Evolutionary conservation across 2,888 invertebrate species (phyloP).

Genomic region (Candidula unifasciata): DNA sequence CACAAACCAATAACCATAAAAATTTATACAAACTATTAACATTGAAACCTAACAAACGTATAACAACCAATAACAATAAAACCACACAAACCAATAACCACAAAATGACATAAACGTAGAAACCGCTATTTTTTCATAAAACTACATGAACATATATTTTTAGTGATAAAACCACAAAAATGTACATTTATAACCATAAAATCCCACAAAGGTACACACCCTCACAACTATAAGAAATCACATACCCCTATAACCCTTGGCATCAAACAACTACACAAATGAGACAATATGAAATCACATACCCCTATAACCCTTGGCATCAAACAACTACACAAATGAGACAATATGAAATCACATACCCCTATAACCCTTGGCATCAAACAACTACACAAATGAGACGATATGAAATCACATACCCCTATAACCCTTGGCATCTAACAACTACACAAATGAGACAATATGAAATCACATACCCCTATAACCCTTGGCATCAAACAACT

Average conservation of each 20-base stretch:
- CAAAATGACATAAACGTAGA: neutral
- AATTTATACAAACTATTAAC: neutral
- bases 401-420: conserved; percentile 80
- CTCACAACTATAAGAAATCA: neutral
- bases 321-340: too few species aligned
- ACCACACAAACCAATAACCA: neutral
- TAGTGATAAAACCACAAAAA: too few species aligned
- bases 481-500: too few species aligned
- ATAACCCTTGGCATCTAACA: conserved; percentile 88
- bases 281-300: neutral
- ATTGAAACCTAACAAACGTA: neutral
- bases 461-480: too few species aligned
- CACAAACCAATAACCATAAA: neutral
- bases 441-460: too few species aligned
- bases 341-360: too few species aligned
- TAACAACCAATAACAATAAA: too few species aligned
- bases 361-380: too few species aligned
- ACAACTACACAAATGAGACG: too few species aligned
- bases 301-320: conserved; percentile 94
- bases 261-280: neutral
- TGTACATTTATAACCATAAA: too few species aligned
- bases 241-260: neutral
- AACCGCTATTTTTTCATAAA: too few species aligned
- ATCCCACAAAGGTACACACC: neutral
- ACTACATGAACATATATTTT: too few species aligned